phyloP scores from a whole-genome alignment of 2,797 vertebrate genomes.

The Smutsia temminckii region DNA sequence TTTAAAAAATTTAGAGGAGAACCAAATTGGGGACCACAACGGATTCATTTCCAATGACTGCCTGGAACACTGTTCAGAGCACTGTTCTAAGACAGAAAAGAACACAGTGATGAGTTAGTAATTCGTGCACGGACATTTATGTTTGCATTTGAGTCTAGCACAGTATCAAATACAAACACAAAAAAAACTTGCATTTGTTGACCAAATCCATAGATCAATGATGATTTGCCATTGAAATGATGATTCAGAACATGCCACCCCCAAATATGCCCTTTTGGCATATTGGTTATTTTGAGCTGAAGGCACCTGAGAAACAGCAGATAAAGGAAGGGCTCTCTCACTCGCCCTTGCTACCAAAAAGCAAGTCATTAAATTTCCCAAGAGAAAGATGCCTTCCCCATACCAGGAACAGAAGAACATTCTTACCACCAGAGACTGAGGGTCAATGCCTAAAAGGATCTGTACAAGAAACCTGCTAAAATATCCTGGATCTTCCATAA shows the following conservation, averaged over 20 bases:
- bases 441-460: background rate
- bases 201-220: background rate
- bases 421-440: background rate
- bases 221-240: background rate
- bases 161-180: too few species aligned
- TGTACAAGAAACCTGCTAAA: background rate
- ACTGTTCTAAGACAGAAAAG: background rate
- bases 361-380: background rate
- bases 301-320: background rate
- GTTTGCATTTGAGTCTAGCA: background rate
- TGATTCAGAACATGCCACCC: background rate
- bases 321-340: background rate
- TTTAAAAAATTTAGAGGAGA: slow-evolving; percentile 34
- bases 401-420: background rate
- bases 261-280: background rate
- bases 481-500: background rate
- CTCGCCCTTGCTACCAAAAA: background rate
- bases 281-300: background rate
- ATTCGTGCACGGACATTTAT: background rate
- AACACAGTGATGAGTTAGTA: background rate
- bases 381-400: background rate
- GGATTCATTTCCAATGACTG: background rate
- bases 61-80: background rate
- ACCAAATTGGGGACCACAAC: background rate
- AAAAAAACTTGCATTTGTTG: background rate